Evolutionary conservation across 2,888 invertebrate genomes (phyloP), one percentile per base, ranked within the genome.

Genomic region (Hyposoter didymator): DNA sequence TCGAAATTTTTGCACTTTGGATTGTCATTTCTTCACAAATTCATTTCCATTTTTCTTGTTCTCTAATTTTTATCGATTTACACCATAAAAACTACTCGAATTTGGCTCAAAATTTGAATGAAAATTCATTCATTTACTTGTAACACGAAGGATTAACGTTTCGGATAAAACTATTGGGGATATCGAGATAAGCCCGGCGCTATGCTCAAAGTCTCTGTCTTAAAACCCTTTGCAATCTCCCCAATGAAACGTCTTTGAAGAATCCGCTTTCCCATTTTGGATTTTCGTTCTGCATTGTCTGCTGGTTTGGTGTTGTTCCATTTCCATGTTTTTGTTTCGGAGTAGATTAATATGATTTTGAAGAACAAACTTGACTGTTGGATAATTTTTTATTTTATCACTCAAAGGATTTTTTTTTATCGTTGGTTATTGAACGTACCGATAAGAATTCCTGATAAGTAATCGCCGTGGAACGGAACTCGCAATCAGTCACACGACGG

Each of bases 401-500:
- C n/a, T 0, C 8, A 39, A 39, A n/a, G 35, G 17, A 39, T 64
- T 49, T 64, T 39, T 72, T 69, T 55, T 64, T 75, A 76, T 80
- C 83, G 76, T 59, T 78, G 80, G 83, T 64, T 83, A 86, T 80
- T 76, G 67, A 55, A 78, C 73, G 76, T 3, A 47, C 69, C 78
- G 85, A 86, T 86, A 86, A 86, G 83, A 47, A 66, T 59, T 47
- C 17, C 28, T 62, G 85, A 86, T 86, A 86, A 83, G 85, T 74
- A 74, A 83, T 86, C 83, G 78, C 17, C 45, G 28, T 62, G 35
- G 12, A 7, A 35, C 43, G 43, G 55, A 62, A 73, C 75, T 79
- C 28, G 64, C 78, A 64, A 73, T 84, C 84, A 83, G 85, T 86
- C 69, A 83, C 80, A 47, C 76, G 52, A 45, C 73, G 78, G 73